These are phyloP conservation scores for Allygus modestus DNA, from an alignment of 2,888 invertebrate genomes.

Conservation along the genomic window DNA sequence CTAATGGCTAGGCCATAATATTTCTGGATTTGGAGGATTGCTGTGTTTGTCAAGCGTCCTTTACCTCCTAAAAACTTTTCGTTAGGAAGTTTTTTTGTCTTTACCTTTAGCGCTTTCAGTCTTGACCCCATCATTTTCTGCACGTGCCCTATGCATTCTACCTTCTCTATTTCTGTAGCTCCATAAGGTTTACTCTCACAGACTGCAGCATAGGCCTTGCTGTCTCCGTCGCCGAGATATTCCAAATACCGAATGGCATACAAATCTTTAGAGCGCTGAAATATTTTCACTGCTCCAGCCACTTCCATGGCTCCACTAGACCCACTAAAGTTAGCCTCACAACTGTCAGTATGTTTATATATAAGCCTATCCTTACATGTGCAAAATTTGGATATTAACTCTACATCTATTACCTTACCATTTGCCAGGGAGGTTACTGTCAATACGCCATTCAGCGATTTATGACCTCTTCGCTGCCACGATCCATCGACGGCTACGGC, in stretches of 20 bases:
- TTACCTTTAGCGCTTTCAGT: slow-evolving; percentile 38
- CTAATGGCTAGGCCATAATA: slow-evolving; percentile 50
- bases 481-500: slow-evolving; percentile 64
- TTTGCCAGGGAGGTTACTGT: slow-evolving; percentile 65
- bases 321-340: slow-evolving; percentile 65
- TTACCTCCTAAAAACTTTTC: slow-evolving; percentile 25
- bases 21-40: slow-evolving; percentile 49
- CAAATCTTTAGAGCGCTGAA: slow-evolving; percentile 60
- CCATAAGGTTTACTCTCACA: slow-evolving; percentile 59
- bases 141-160: slow-evolving; percentile 56
- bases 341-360: slow-evolving; percentile 62
- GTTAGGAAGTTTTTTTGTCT: slow-evolving; percentile 41
- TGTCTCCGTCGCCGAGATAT: slow-evolving; percentile 57
- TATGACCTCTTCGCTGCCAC: slow-evolving; percentile 66
- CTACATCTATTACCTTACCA: slow-evolving; percentile 65
- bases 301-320: slow-evolving; percentile 67
- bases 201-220: slow-evolving; percentile 62
- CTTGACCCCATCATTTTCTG: slow-evolving; percentile 56
- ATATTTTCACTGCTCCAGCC: slow-evolving; percentile 63
- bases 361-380: slow-evolving; percentile 60
- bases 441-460: slow-evolving; percentile 65
- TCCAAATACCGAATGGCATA: slow-evolving; percentile 62
- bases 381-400: slow-evolving; percentile 65
- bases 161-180: slow-evolving; percentile 41
- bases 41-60: slow-evolving; percentile 49